Conservation (phyloP, 2,797 vertebrate species). For the Columba guinea region DNA sequence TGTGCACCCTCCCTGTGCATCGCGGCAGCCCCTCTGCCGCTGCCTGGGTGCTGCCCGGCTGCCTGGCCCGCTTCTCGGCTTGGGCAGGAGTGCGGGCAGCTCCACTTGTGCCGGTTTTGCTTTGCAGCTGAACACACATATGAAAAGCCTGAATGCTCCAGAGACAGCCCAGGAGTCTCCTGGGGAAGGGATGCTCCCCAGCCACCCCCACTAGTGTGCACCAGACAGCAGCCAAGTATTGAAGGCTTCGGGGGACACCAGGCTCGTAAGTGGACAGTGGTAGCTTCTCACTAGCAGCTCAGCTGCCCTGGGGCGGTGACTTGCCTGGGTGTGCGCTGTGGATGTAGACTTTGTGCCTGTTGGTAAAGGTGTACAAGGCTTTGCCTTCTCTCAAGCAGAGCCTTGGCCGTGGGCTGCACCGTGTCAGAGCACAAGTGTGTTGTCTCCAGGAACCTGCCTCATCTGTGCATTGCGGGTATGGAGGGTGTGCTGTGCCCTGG, state of each 20-base stretch:
- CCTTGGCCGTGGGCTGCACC: accelerated
- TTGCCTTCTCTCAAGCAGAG: background rate
- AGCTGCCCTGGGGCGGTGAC: background rate
- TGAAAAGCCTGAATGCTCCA: background rate
- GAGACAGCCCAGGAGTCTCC: background rate
- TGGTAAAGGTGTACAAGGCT: background rate
- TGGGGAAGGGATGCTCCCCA: background rate
- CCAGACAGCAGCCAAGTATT: background rate
- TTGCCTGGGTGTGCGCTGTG: accelerated
- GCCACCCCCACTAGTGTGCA: background rate
- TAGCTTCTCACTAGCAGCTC: background rate
- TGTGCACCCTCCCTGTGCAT: accelerated
- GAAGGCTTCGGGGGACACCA: background rate
- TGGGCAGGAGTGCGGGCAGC: background rate
- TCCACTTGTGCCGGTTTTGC: background rate
- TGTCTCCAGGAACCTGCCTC: background rate
- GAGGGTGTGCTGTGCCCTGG: background rate
- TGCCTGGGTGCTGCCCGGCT: background rate
- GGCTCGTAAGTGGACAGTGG: background rate
- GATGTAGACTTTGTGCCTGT: background rate
- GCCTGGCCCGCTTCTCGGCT: background rate
- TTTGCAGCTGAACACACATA: accelerated
- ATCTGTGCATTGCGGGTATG: accelerated
- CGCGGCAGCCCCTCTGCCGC: accelerated
- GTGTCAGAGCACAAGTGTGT: accelerated